Conservation (phyloP, 2,113 vertebrate genomes). For the Odocoileus virginianus region DNA sequence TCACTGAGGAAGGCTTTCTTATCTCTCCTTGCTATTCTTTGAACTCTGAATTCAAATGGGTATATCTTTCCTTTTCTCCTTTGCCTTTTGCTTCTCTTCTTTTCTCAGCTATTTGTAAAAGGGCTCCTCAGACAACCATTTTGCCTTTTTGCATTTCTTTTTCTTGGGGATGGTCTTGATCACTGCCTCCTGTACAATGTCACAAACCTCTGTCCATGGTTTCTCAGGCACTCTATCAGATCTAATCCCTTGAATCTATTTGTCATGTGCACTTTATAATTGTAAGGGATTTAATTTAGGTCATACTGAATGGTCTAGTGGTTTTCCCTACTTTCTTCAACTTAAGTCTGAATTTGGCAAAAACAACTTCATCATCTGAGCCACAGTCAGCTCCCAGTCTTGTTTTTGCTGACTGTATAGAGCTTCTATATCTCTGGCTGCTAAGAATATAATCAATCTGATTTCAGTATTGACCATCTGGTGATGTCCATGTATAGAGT, state of each 20-base stretch:
- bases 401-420: background rate
- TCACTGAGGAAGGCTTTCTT: background rate
- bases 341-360: background rate
- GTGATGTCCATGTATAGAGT: background rate
- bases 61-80: background rate
- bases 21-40: background rate
- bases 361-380: background rate
- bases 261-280: background rate
- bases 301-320: background rate
- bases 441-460: background rate
- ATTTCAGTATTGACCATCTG: background rate
- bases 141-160: background rate
- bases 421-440: background rate
- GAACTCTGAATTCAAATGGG: background rate
- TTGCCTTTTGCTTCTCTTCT: background rate
- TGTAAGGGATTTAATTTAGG: background rate
- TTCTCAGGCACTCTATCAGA: background rate
- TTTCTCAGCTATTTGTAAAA: background rate
- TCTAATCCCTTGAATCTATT: background rate
- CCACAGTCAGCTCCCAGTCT: background rate
- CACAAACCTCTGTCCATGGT: background rate
- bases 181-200: background rate
- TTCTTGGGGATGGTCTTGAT: background rate
- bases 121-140: background rate
- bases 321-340: background rate